Evolutionary conservation across 2,113 vertebrate genomes (phyloP), one percentile per base, ranked within the genome.

Genomic region (Seriola dumerili): DNA sequence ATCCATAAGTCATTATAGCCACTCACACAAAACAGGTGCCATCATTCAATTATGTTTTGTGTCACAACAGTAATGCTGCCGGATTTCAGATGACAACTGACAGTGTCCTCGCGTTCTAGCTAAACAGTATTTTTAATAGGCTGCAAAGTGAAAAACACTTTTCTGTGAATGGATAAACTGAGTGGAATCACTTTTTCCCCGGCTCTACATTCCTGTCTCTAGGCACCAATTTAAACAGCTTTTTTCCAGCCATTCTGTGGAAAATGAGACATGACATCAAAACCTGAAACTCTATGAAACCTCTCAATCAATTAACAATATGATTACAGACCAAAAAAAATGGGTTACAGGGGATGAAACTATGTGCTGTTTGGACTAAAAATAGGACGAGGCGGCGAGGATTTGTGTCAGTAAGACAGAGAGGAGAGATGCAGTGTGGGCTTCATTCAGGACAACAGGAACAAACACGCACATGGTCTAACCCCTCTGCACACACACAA

Each of bases 371-470:
- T 71, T 76, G 70, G 73, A 81, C 85, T 90, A 83, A 87, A 85
- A 83, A 89, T 84, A 89, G 85, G 81, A 83, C 3, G 50, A 85
- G 55, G 50, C 63, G 21, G 79, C 42, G 34, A 42, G 83, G 81
- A 92, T 86, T 72, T 78, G 81, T 90, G 89, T 89, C 88, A 87
- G 81, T 89, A 69, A 91, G 85, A 76, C 87, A 81, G 78, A 46
- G 40, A 19, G 52, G 5, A 65, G 46, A 74, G 29, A 57, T 4
- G 54, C 19, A 69, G 85, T 44, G 74, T 64, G 74, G 71, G 78
- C 58, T 72, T 75, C 79, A 85, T 72, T 78, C 75, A 76, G 32
- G 34, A 64, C 40, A 2, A 13, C n/a, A 73, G 23, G 25, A 59
- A 74, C n/a, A 29, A 69, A 62, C 21, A 80, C 46, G 72, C 59